Base-by-base conservation (phyloP, 2,888 invertebrate genomes). In the Reticulitermes lucifugus region DNA sequence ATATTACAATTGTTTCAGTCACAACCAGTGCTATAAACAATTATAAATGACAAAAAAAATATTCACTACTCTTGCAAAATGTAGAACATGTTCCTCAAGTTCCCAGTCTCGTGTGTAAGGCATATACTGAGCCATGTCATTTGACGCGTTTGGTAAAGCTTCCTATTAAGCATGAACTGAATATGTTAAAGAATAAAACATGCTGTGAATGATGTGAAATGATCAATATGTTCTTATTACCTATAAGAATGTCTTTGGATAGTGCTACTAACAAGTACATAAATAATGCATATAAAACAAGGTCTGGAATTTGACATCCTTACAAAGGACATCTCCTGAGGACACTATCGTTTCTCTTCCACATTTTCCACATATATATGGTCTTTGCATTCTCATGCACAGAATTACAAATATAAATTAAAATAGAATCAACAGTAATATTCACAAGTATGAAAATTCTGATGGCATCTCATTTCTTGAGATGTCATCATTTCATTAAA, bases 221-320 rank as follows among this genome's bases (percentile, higher is more conserved):
- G 5, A 73, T 73, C 14, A 14, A 35, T 41, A 60, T 59, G 51
- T 81, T 55, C n/a, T 60, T 60, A 29, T 35, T 59, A 35, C 22
- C 55, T 75, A 83, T 21, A 83, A 29, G 51, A 73, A 60, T 75
- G 73, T 73, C 83, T 83, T 83, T 77, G 77, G 83, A 41, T 77
- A 35, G 77, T 43, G 77, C 83, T 77, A 59, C 83, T 83, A 83
- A 22, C 29, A 51, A 59, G 51, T 83, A 70, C 65, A 43, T 70
- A 65, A 46, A 22, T 4, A 43, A 71, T 83, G 70, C 43, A 83
- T 71, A 83, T 71, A 51, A 73, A 73, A 73, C 35, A 73, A 14
- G 0, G 25, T 65, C 41, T 29, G 73, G 35, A 73, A 73, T 41
- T 29, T 10, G 18, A 73, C 73, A 73, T 73, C 73, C 41, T 29